A percentile compares a stretch with the other conserved stretches of the same genome.
phyloP scores from a whole-genome alignment of 1,140 invertebrate species.

The Eulimnadia texana region DNA sequence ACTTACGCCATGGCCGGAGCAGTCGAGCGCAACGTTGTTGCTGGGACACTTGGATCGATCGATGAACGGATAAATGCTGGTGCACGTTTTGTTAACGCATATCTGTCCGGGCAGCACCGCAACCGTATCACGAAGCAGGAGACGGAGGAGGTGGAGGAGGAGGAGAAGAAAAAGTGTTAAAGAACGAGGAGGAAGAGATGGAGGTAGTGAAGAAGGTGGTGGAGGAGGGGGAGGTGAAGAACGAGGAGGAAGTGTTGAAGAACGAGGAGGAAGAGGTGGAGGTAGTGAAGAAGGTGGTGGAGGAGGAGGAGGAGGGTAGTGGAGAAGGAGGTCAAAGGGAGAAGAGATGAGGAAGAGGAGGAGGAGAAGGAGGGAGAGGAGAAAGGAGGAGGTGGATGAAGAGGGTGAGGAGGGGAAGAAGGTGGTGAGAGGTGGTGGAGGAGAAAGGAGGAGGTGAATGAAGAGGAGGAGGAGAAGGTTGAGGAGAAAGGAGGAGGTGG shows the following conservation, averaged over 20 bases:
- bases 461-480: not conserved
- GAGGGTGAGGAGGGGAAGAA: not conserved
- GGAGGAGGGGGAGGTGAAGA: conserved; percentile 2
- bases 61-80: conserved; percentile 61
- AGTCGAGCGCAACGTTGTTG: conserved; percentile 72
- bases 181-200: not conserved
- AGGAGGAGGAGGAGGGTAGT: conserved; percentile 3
- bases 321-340: not conserved
- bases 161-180: conserved; percentile 1
- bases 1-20: conserved; percentile 84
- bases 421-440: not conserved
- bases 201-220: not conserved
- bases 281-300: not conserved
- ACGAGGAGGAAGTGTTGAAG: not conserved
- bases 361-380: too few relatives aligned
- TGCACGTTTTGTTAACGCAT: conserved; percentile 84
- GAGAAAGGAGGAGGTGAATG: not conserved
- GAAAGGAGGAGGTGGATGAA: not conserved
- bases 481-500: not conserved
- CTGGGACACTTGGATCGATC: conserved; percentile 74
- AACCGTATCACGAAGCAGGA: conserved; percentile 3
- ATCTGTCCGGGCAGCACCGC: conserved; percentile 37
- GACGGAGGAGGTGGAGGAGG: not conserved
- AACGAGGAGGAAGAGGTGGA: not conserved
- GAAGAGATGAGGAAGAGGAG: too few relatives aligned